These are phyloP conservation scores for Engystomops pustulosus DNA, from an alignment of 2,113 vertebrate species.

Conservation along the genomic window DNA sequence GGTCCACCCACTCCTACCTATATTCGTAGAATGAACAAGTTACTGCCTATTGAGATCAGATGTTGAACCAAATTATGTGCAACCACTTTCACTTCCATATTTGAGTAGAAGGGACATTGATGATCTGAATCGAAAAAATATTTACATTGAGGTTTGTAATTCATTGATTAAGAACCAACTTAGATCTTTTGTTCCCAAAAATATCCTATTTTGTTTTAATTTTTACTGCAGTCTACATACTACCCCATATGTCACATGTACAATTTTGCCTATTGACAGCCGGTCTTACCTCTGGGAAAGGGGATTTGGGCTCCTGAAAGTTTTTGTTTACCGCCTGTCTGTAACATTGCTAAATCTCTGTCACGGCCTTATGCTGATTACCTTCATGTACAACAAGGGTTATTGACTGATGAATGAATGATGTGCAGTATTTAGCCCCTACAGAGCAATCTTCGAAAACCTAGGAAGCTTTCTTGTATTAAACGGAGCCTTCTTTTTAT, in stretches of 20 bases:
- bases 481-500: conserved; percentile 55
- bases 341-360: conserved; percentile 84
- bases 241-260: conserved; percentile 60
- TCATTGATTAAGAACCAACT: too few relatives aligned
- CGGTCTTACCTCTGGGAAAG: conserved; percentile 60
- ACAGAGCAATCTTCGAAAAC: conserved; percentile 68
- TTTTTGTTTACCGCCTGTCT: conserved; percentile 78
- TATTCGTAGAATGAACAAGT: not conserved
- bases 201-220: not conserved
- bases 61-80: not conserved
- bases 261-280: conserved; percentile 61
- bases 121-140: too few relatives aligned
- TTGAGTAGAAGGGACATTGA: too few relatives aligned
- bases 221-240: not conserved
- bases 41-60: not conserved
- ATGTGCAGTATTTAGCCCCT: conserved; percentile 75
- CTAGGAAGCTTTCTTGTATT: conserved; percentile 67
- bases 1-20: too few relatives aligned
- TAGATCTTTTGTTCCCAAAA: not conserved
- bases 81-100: not conserved
- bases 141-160: not conserved
- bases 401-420: conserved; percentile 92
- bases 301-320: conserved; percentile 66
- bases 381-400: conserved; percentile 94
- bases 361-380: conserved; percentile 88